phyloP scores from a whole-genome alignment of 2,888 invertebrate species.

The Plagodis pulveraria region DNA sequence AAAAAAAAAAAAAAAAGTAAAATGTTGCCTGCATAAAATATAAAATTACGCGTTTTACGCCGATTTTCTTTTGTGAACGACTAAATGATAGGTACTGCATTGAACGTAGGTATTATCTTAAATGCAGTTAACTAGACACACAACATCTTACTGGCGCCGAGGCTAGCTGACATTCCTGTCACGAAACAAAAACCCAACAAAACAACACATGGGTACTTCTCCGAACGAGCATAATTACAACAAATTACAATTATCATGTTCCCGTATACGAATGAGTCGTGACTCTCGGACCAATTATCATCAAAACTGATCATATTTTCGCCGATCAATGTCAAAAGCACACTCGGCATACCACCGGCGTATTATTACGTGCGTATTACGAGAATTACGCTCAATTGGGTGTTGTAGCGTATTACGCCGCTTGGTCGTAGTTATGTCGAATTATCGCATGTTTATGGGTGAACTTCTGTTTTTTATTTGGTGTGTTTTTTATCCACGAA shows the following conservation, averaged over 20 bases:
- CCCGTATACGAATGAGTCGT: slow-evolving; percentile 17
- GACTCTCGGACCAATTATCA: slow-evolving; percentile 29
- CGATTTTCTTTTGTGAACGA: too few relatives aligned
- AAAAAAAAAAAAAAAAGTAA: too few relatives aligned
- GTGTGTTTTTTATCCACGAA: slow-evolving; percentile 3
- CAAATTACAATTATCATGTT: slow-evolving; percentile 17
- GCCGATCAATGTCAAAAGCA: slow-evolving; percentile 43
- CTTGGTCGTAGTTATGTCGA: slow-evolving; percentile 44
- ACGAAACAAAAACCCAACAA: not conserved
- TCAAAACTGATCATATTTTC: slow-evolving; percentile 36
- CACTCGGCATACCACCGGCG: slow-evolving; percentile 16
- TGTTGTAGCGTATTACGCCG: slow-evolving; percentile 37
- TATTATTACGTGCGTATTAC: slow-evolving; percentile 31
- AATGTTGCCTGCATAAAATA: too few relatives aligned
- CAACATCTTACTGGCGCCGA: slow-evolving; percentile 12
- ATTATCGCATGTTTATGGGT: slow-evolving; percentile 44
- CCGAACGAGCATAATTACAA: slow-evolving; percentile 13
- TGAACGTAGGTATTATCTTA: not conserved
- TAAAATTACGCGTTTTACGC: too few relatives aligned
- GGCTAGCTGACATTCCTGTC: slow-evolving; percentile 1
- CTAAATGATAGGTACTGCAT: too few relatives aligned
- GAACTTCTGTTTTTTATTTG: slow-evolving; percentile 26
- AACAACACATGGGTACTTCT: slow-evolving; percentile 8
- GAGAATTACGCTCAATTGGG: slow-evolving; percentile 35
- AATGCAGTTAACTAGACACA: slow-evolving; percentile 1